Conservation (phyloP, 2,888 invertebrate genomes). For the Tuberolachnus salignus region DNA sequence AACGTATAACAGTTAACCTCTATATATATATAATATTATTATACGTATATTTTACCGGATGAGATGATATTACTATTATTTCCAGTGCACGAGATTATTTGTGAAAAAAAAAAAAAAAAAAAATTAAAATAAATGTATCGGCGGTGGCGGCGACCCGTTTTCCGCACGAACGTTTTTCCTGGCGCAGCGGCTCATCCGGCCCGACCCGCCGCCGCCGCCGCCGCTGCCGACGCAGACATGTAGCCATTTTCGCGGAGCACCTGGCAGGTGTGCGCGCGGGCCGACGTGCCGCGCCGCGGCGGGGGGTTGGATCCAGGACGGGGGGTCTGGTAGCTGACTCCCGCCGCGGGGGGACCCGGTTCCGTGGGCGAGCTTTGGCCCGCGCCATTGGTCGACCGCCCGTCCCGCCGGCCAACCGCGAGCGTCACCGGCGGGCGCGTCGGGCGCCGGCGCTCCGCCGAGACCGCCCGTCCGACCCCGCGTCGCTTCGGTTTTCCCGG, state of each 20-base stretch:
- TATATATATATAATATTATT: not conserved
- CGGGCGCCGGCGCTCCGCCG: slow-evolving; percentile 47
- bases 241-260: slow-evolving; percentile 47
- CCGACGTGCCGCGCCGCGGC: not conserved
- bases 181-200: not conserved
- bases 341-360: not conserved
- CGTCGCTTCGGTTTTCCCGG: slow-evolving; percentile 50
- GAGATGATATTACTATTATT: slow-evolving; percentile 3
- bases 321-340: slow-evolving; percentile 12
- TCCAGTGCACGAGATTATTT: not conserved
- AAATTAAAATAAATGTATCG: slow-evolving; percentile 51
- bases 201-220: not conserved
- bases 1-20: not conserved
- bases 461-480: slow-evolving; percentile 54
- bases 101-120: not conserved
- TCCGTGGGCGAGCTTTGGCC: slow-evolving; percentile 38
- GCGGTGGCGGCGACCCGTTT: slow-evolving; percentile 26
- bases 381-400: slow-evolving; percentile 39
- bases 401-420: slow-evolving; percentile 24
- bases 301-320: not conserved
- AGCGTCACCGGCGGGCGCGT: not conserved
- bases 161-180: slow-evolving; percentile 45
- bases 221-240: not conserved
- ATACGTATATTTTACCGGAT: not conserved
- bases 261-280: slow-evolving; percentile 22